Evolutionary conservation across 2,113 vertebrate species (phyloP).

Genomic region (Xiphophorus maculatus): DNA sequence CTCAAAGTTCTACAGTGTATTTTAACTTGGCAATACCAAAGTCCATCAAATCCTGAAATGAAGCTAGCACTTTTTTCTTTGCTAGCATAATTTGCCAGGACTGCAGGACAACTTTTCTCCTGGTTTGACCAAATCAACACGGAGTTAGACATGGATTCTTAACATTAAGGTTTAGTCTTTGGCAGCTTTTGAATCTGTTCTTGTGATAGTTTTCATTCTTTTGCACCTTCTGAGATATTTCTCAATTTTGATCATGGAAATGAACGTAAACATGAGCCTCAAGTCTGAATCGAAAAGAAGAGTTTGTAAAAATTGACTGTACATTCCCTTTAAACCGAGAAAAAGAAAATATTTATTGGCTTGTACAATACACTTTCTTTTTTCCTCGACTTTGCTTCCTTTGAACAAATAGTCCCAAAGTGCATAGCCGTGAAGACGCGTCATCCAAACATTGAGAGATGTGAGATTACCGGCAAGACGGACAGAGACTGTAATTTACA

Average conservation of each 20-base stretch:
- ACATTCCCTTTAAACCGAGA: no score
- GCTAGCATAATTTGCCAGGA: no score
- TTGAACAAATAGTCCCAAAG: conserved; percentile 14
- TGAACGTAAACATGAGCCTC: neutral
- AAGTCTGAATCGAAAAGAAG: neutral
- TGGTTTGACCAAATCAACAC: no score
- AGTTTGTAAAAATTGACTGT: neutral
- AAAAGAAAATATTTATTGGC: neutral
- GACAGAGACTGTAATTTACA: conserved; percentile 51
- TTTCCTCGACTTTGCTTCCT: neutral
- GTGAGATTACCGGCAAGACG: conserved; percentile 33
- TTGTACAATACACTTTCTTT: conserved; percentile 1
- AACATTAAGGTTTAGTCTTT: no score
- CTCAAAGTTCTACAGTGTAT: neutral
- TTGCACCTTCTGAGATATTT: no score
- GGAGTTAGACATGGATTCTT: no score
- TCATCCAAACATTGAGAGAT: conserved; percentile 12
- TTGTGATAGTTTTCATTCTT: no score
- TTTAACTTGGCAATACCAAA: neutral
- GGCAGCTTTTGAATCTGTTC: no score
- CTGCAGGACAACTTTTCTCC: no score
- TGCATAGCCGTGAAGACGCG: conserved; percentile 6
- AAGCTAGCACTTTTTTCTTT: neutral
- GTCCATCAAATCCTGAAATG: neutral
- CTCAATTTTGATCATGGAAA: no score